Percentiles rank a stretch among this genome's conserved stretches.
These are phyloP conservation scores for Gnathochromis pfefferi DNA, from an alignment of 2,113 vertebrate genomes.

Conservation along the genomic window DNA sequence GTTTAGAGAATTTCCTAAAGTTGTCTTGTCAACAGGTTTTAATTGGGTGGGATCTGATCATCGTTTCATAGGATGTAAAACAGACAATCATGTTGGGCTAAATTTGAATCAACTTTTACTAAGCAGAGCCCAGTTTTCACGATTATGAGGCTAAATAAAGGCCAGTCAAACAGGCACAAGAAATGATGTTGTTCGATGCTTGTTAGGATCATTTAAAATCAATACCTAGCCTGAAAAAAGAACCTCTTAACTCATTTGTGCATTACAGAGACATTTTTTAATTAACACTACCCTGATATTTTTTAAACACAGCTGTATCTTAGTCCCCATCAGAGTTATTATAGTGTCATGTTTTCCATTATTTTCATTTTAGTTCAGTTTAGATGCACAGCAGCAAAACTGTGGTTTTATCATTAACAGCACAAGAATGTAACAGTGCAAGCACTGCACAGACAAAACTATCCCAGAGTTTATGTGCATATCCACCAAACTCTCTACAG, in stretches of 20 bases:
- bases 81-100: neutral
- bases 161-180: rapidly evolving
- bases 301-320: neutral
- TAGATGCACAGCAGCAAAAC: neutral
- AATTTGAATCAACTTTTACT: neutral
- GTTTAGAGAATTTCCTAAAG: neutral
- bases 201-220: rapidly evolving
- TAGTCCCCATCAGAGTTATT: neutral
- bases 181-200: rapidly evolving
- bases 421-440: neutral
- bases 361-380: neutral
- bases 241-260: neutral
- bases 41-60: neutral
- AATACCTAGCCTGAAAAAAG: neutral
- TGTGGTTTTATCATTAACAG: neutral
- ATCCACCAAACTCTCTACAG: neutral
- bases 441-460: neutral
- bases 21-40: neutral
- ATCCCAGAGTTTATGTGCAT: neutral
- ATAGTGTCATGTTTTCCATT: neutral
- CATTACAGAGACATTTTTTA: neutral
- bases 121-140: neutral
- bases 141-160: neutral
- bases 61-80: neutral
- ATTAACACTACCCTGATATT: neutral